Evolutionary conservation across 2,888 invertebrate species (phyloP), one percentile per base, ranked within the genome.

Genomic region (Eupsilia transversa): DNA sequence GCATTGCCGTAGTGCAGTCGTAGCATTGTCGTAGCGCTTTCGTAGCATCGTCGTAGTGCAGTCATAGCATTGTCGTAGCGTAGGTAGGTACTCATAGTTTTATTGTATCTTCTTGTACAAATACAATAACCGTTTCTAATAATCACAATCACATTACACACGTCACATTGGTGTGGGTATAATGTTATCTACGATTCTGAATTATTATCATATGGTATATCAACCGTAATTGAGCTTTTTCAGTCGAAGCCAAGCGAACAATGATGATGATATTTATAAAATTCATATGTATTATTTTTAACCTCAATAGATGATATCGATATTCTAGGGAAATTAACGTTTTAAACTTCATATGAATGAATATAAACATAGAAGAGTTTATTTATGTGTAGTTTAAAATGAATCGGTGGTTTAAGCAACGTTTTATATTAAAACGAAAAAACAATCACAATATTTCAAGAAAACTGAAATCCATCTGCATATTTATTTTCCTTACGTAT

Each of bases 401-500:
- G 3, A 33, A 35, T 9, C 1, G 20, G n/a, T 35, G 2, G 14
- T 54, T 27, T 27, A 3, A 27, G 9, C 17, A n/a, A 20, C 20
- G 9, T 38, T 46, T 30, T n/a, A n/a, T 7, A 35, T 23, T 33
- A 27, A 52, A 54, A 77, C 12, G 20, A 33, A 30, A 61, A 49
- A 23, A 67, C 41, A 56, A 71, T 38, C 27, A 27, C 14, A 80
- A 60, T 38, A 59, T 69, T 69, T 69, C 27, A 77, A 72, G 56
- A 60, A 41, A 78, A 78, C n/a, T 61, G 27, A 57, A 75, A 80
- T 61, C 65, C 43, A 71, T 80, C 56, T 67, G 56, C 69, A 72
- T 68, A 72, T 80, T 73, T 71, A 71, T 71, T 77, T 72, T 30
- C 60, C 77, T 78, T 77, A 73, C 63, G 69, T 82, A 77, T 72